Evolutionary conservation across 2,888 invertebrate species (phyloP), one percentile per base, ranked within the genome.

Genomic region (Euproctis similis): DNA sequence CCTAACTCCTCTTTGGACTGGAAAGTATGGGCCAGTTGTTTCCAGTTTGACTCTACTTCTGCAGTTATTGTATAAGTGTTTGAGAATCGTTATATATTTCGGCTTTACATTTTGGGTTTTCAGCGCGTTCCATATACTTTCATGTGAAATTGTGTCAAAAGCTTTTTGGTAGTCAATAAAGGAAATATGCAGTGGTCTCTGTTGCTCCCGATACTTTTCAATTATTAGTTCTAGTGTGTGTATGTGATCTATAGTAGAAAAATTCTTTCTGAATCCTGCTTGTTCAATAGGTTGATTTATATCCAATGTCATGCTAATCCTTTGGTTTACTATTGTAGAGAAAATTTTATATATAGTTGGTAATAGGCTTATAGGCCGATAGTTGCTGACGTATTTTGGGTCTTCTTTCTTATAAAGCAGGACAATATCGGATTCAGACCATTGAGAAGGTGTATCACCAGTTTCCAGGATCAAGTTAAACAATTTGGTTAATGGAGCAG

Each of bases 181-280:
- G 4, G 5, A n/a, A 11, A 24, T 23, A 12, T 28, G 23, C 1
- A 30, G 21, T 4, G 30, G 36, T 32, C 24, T 28, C 3, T 32
- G n/a, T 7, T 25, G 31, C 22, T 44, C 44, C 28, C 27, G 35
- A 24, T 31, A 41, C 27, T 39, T 41, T 19, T 44, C 41, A 14
- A 36, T 40, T 4, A 41, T 6, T 12, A 31, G 12, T 7, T 44
- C 34, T 16, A 39, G 9, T n/a, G 36, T 29, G 19, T 41, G 39
- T 12, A 40, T 43, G 22, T 39, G 36, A 9, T 43, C 32, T 1
- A 36, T 14, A 23, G 37, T 40, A 7, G 34, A 38, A 18, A 26
- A 31, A 1, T 17, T 12, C 14, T 9, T 12, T 12, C 28, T 27
- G 18, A 35, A 35, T 2, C 36, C 36, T 8, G 30, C 39, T 18